Percentiles rank a stretch among this genome's conserved stretches.
Conservation (phyloP, 2,113 vertebrate species). For the Illadopsis cleaveri region DNA sequence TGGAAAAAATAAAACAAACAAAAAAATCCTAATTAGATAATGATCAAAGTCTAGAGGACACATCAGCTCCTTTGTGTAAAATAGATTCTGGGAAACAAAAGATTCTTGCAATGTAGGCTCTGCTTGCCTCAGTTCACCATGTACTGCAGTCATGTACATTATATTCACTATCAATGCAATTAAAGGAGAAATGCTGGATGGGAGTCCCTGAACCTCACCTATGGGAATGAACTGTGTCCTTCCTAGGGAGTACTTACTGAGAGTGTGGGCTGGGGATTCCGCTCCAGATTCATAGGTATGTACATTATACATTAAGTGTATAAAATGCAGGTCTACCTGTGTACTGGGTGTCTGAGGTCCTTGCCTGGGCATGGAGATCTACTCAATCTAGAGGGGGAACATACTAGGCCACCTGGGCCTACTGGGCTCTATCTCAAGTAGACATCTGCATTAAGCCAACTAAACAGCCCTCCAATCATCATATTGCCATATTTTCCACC, state of each 20-base stretch:
- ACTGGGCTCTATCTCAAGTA: neutral
- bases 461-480: neutral
- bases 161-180: neutral
- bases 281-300: neutral
- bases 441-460: neutral
- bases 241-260: neutral
- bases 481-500: neutral
- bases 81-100: neutral
- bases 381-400: neutral
- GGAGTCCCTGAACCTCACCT: neutral
- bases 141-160: fast-evolving
- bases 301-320: neutral
- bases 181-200: neutral
- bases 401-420: neutral
- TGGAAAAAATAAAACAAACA: neutral
- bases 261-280: neutral
- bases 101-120: neutral
- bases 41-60: neutral
- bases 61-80: neutral
- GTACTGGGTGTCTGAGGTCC: neutral
- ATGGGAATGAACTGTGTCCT: neutral
- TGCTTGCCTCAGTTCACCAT: neutral
- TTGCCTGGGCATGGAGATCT: neutral
- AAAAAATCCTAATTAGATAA: neutral
- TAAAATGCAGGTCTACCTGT: neutral